A percentile compares a stretch with the other conserved stretches of the same genome.
phyloP scores from a whole-genome alignment of 2,113 vertebrate species.

The Baryphthengus martii region DNA sequence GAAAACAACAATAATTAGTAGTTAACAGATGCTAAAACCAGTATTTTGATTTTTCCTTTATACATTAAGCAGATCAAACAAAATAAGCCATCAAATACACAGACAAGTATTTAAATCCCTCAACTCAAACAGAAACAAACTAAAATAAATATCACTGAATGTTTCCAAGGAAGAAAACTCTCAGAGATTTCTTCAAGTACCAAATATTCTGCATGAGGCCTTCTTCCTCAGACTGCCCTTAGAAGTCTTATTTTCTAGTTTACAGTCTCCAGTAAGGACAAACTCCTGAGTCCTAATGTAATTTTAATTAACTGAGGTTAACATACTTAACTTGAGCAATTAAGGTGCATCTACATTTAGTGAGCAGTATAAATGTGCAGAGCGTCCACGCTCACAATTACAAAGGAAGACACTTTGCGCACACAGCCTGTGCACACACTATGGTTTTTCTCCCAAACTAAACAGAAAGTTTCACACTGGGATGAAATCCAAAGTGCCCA shows the following conservation, averaged over 20 bases:
- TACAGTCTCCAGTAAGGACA: background rate
- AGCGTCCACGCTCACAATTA: rapidly evolving
- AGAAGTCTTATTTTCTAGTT: background rate
- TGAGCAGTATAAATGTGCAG: background rate
- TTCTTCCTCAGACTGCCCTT: background rate
- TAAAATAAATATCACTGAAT: background rate
- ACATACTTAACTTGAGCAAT: background rate
- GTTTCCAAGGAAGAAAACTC: background rate
- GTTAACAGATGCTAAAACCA: background rate
- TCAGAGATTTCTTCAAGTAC: background rate
- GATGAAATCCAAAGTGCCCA: background rate
- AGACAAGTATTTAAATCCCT: background rate
- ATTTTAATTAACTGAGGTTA: background rate
- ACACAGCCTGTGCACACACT: background rate
- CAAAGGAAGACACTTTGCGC: background rate
- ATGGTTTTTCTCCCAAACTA: background rate
- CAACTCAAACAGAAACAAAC: background rate
- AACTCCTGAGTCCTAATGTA: background rate
- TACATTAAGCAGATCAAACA: background rate
- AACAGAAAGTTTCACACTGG: background rate
- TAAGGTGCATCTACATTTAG: background rate
- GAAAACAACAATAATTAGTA: background rate
- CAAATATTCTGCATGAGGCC: background rate
- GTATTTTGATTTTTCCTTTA: background rate
- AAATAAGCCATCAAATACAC: background rate